Conservation (phyloP, 2,888 invertebrate genomes). For the Erpobdella octoculata region DNA sequence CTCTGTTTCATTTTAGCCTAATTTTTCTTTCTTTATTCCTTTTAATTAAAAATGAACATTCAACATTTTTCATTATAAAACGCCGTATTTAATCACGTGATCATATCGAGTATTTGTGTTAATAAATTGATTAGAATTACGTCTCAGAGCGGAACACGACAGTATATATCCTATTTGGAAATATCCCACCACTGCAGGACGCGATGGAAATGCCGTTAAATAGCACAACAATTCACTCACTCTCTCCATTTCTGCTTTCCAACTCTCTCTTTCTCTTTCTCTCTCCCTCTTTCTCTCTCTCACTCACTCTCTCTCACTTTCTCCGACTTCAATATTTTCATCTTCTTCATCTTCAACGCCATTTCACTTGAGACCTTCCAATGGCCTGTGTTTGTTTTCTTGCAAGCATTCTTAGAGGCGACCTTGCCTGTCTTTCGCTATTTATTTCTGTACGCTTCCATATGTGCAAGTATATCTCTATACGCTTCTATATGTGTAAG, state of each 20-base stretch:
- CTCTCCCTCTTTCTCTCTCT: slow-evolving; percentile 21
- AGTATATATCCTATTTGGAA: background rate
- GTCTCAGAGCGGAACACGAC: background rate
- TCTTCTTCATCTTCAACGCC: slow-evolving; percentile 8
- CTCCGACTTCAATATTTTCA: slow-evolving; percentile 3
- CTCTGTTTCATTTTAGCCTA: too few relatives aligned
- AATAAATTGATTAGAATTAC: too few relatives aligned
- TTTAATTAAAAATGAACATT: too few relatives aligned
- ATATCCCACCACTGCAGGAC: background rate
- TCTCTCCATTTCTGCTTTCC: slow-evolving; percentile 30
- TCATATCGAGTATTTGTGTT: too few relatives aligned
- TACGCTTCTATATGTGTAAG: slow-evolving; percentile 1
- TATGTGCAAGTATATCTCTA: slow-evolving; percentile 4
- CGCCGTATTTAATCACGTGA: too few relatives aligned
- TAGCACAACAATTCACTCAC: slow-evolving; percentile 13
- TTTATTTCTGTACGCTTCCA: slow-evolving; percentile 10
- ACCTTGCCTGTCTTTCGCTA: background rate
- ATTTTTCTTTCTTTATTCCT: too few relatives aligned
- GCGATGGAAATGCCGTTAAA: background rate
- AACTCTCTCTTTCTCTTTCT: slow-evolving; percentile 30
- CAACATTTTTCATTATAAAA: too few relatives aligned
- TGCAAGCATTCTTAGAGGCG: background rate
- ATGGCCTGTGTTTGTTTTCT: background rate
- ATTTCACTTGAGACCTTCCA: background rate
- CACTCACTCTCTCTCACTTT: slow-evolving; percentile 25